phyloP scores from a whole-genome alignment of 2,888 invertebrate genomes.

The Bombylius discolor region DNA sequence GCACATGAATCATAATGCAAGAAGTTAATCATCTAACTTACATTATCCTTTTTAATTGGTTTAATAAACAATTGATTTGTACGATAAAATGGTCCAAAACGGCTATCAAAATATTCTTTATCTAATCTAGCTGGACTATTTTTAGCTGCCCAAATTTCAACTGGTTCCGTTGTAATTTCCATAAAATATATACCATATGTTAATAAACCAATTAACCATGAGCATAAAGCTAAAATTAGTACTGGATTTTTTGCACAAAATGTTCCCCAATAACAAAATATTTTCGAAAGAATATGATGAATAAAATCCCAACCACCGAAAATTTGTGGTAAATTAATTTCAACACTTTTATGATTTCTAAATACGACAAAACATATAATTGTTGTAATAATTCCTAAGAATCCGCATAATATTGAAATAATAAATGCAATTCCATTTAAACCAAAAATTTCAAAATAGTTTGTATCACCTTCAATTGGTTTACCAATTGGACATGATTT shows the following conservation, averaged over 20 bases:
- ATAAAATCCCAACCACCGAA: constrained; percentile 26
- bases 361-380: constrained; percentile 14
- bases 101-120: constrained; percentile 73
- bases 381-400: constrained; percentile 27
- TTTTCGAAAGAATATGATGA: constrained; percentile 25
- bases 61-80: constrained; percentile 80
- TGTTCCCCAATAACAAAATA: constrained; percentile 38
- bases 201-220: constrained; percentile 45
- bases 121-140: constrained; percentile 66
- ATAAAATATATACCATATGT: constrained; percentile 54
- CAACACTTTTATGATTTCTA: neutral
- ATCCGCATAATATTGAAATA: constrained; percentile 43
- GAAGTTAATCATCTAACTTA: constrained; percentile 24
- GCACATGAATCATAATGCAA: no score
- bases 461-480: constrained; percentile 34
- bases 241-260: constrained; percentile 55
- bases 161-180: constrained; percentile 71
- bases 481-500: constrained; percentile 45
- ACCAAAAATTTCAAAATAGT: constrained; percentile 43
- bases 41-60: constrained; percentile 42
- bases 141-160: constrained; percentile 87
- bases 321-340: constrained; percentile 17
- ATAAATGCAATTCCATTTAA: constrained; percentile 53
- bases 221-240: constrained; percentile 48
- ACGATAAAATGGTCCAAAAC: constrained; percentile 81